A percentile compares a stretch with the other conserved stretches of the same genome.
These are phyloP conservation scores for Corythaeola cristata DNA, from an alignment of 2,113 vertebrate genomes.

Conservation along the genomic window DNA sequence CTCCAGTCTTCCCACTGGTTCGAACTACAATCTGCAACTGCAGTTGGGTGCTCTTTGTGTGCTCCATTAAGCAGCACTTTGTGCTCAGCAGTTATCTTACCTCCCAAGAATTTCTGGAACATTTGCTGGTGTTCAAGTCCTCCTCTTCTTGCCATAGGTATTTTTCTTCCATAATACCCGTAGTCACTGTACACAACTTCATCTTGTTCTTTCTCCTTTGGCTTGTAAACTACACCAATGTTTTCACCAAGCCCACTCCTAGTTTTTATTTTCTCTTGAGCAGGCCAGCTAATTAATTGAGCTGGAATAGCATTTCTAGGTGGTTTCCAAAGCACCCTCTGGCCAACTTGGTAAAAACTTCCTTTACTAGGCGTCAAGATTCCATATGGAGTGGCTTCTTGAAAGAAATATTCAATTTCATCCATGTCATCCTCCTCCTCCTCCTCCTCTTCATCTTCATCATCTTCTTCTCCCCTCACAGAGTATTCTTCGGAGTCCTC, in stretches of 20 bases:
- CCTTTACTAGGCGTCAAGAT: conserved; percentile 26
- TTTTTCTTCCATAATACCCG: conserved; percentile 43
- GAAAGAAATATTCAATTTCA: conserved; percentile 53
- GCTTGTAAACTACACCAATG: conserved; percentile 11
- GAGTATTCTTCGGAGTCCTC: conserved; percentile 71
- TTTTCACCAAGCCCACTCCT: conserved; percentile 2
- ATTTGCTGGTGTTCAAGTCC: conserved; percentile 22
- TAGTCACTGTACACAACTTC: conserved; percentile 18
- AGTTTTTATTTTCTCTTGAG: conserved; percentile 39
- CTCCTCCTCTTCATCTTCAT: conserved; percentile 37
- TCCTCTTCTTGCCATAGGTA: conserved; percentile 2
- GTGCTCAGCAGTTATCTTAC: conserved; percentile 34
- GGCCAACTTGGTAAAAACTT: conserved; percentile 30
- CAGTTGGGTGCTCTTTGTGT: not conserved
- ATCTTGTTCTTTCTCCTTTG: conserved; percentile 36
- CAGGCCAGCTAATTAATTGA: conserved; percentile 60
- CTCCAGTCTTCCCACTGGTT: not conserved
- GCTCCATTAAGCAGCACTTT: not conserved
- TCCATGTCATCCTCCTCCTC: not conserved
- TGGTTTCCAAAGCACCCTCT: conserved; percentile 63
- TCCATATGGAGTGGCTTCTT: not conserved
- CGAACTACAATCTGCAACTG: not conserved
- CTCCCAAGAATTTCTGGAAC: conserved; percentile 46
- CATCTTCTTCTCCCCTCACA: conserved; percentile 51
- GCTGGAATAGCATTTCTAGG: conserved; percentile 16